Percentiles rank a stretch among this genome's conserved stretches.
phyloP scores from a whole-genome alignment of 2,888 invertebrate genomes.

The Andrena minutula region DNA sequence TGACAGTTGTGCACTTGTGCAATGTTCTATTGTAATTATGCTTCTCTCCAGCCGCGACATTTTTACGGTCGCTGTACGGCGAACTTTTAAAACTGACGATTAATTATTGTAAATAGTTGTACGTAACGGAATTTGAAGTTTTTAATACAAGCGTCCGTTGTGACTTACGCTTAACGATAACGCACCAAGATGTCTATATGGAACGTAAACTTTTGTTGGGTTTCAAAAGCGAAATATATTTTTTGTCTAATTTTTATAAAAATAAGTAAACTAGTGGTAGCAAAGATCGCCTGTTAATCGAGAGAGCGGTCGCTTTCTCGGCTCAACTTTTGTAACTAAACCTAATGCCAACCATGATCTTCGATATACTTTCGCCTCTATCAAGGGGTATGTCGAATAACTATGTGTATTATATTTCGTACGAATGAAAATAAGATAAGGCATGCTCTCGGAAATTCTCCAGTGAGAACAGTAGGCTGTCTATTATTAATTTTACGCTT shows the following conservation, averaged over 20 bases:
- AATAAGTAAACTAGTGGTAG: slow-evolving; percentile 55
- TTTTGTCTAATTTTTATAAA: slow-evolving; percentile 51
- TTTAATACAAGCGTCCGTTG: slow-evolving; percentile 69
- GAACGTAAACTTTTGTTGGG: slow-evolving; percentile 31
- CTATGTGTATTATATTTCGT: slow-evolving; percentile 34
- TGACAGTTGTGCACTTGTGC: slow-evolving; percentile 44
- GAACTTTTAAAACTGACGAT: slow-evolving; percentile 23
- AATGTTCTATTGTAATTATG: slow-evolving; percentile 44
- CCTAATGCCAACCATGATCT: slow-evolving; percentile 25
- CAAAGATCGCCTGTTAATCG: slow-evolving; percentile 36
- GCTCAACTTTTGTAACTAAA: slow-evolving; percentile 47
- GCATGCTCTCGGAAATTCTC: slow-evolving; percentile 73
- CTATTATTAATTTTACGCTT: slow-evolving; percentile 64
- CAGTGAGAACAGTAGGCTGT: slow-evolving; percentile 67
- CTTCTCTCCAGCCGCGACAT: neutral
- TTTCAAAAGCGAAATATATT: slow-evolving; percentile 39
- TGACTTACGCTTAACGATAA: slow-evolving; percentile 29
- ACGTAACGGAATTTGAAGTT: slow-evolving; percentile 61
- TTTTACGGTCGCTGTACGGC: slow-evolving; percentile 2
- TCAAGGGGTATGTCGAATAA: slow-evolving; percentile 33
- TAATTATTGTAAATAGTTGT: slow-evolving; percentile 70
- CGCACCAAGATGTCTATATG: slow-evolving; percentile 16
- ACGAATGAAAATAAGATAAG: slow-evolving; percentile 75
- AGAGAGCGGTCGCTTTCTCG: slow-evolving; percentile 24
- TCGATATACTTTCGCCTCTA: slow-evolving; percentile 6